Evolutionary conservation across 2,888 invertebrate genomes (phyloP).

Genomic region (Cactoblastis cactorum): DNA sequence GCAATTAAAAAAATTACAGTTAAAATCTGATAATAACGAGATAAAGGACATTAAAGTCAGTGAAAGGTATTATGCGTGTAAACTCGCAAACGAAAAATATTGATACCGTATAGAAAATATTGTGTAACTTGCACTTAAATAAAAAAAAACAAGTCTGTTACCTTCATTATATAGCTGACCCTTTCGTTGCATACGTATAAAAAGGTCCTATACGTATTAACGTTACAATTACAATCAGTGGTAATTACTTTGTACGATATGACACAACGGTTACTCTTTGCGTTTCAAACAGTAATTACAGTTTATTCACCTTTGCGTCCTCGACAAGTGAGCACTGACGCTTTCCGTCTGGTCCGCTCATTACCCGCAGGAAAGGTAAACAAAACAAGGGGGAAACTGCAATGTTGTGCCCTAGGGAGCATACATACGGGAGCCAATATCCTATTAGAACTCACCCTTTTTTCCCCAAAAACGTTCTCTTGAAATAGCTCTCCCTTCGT

Average conservation of each 20-base stretch:
- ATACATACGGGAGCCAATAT: slow-evolving; percentile 19
- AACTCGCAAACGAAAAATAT: too few species aligned
- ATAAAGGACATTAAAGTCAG: too few species aligned
- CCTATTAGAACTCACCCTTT: slow-evolving; percentile 10
- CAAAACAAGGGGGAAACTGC: slow-evolving; percentile 44
- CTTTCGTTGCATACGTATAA: not conserved
- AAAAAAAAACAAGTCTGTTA: not conserved
- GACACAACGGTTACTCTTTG: slow-evolving; percentile 23
- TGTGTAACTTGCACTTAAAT: too few species aligned
- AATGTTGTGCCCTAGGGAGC: slow-evolving; percentile 53
- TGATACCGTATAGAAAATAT: too few species aligned
- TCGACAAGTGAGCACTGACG: slow-evolving; percentile 26
- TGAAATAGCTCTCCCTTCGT: not conserved
- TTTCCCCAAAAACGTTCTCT: not conserved
- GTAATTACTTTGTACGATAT: slow-evolving; percentile 15
- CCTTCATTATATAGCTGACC: not conserved
- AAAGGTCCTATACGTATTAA: not conserved
- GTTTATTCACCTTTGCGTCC: slow-evolving; percentile 47
- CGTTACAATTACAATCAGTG: slow-evolving; percentile 19
- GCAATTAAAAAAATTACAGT: too few species aligned
- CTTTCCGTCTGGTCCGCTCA: slow-evolving; percentile 41
- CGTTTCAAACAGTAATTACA: slow-evolving; percentile 41
- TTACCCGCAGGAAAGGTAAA: slow-evolving; percentile 39
- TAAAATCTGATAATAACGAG: too few species aligned
- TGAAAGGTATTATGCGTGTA: too few species aligned